A percentile compares a stretch with the other conserved stretches of the same genome.
These are phyloP conservation scores for Dissostichus mawsoni DNA, from an alignment of 2,113 vertebrate species.

Conservation along the genomic window DNA sequence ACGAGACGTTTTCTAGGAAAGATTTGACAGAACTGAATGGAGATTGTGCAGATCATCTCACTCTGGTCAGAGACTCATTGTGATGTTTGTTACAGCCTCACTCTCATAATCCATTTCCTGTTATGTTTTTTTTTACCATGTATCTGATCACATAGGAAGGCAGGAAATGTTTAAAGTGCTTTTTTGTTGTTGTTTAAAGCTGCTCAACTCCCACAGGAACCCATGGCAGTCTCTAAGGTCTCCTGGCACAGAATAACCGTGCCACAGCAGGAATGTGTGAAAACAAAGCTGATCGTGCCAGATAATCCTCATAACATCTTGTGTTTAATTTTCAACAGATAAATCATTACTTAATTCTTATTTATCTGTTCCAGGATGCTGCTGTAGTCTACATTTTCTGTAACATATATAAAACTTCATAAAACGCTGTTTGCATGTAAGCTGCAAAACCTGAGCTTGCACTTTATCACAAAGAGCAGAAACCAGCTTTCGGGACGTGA, in stretches of 20 bases:
- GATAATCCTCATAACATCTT: conserved; percentile 7
- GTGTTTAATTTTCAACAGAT: conserved; percentile 21
- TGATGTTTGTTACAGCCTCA: not conserved
- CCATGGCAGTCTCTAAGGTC: conserved; percentile 21
- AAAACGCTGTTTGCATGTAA: not conserved
- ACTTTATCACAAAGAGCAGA: not conserved
- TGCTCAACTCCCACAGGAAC: conserved; percentile 55
- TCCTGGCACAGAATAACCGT: not conserved
- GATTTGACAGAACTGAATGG: conserved; percentile 20
- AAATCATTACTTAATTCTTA: not conserved
- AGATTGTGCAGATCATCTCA: not conserved
- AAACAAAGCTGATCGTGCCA: conserved; percentile 31
- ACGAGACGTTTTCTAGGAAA: conserved; percentile 1
- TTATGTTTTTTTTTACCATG: not conserved
- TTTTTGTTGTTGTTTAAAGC: conserved; percentile 9
- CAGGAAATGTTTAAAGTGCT: conserved; percentile 55
- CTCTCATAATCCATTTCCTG: conserved; percentile 40
- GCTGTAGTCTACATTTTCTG: conserved; percentile 23
- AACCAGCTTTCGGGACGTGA: not conserved
- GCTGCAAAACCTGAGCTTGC: not conserved
- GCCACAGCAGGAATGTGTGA: conserved; percentile 44
- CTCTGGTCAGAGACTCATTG: not conserved
- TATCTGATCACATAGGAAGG: conserved; percentile 35
- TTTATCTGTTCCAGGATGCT: conserved; percentile 38
- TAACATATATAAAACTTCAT: conserved; percentile 57